Conservation (phyloP, 2,113 vertebrate species). For the Sorex araneus region DNA sequence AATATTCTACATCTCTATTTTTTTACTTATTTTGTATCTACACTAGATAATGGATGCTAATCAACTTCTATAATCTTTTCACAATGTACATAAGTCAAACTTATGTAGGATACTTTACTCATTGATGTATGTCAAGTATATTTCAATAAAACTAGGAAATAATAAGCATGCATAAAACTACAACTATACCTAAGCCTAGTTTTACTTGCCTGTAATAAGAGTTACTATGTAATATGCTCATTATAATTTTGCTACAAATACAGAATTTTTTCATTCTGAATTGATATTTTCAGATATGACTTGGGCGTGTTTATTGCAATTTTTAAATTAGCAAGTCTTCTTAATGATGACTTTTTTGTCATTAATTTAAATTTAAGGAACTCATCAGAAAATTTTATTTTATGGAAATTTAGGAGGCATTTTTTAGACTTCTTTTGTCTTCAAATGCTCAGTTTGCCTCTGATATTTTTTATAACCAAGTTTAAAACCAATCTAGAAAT, state of each 20-base stretch:
- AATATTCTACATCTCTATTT: too few species aligned
- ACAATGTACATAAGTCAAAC: neutral
- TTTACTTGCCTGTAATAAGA: neutral
- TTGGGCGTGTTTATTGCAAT: constrained; percentile 4
- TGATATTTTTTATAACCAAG: neutral
- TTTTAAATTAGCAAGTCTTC: constrained; percentile 6
- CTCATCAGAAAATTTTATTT: constrained; percentile 25
- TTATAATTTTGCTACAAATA: neutral
- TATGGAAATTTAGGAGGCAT: neutral
- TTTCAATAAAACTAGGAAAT: neutral
- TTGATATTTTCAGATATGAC: neutral
- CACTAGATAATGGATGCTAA: neutral
- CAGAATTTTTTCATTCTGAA: neutral
- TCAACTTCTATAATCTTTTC: neutral
- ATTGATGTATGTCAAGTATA: too few species aligned
- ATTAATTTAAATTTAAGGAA: constrained; percentile 22
- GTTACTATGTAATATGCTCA: neutral
- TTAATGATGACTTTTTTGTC: neutral
- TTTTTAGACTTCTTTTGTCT: constrained; percentile 21
- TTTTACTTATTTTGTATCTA: neutral
- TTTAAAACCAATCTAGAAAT: constrained; percentile 26
- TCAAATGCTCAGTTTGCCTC: constrained; percentile 26
- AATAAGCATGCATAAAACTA: neutral
- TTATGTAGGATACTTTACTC: too few species aligned
- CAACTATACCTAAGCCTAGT: neutral